Base-by-base conservation (phyloP, 2,888 invertebrate genomes). In the Zygothrica quintamaculata region DNA sequence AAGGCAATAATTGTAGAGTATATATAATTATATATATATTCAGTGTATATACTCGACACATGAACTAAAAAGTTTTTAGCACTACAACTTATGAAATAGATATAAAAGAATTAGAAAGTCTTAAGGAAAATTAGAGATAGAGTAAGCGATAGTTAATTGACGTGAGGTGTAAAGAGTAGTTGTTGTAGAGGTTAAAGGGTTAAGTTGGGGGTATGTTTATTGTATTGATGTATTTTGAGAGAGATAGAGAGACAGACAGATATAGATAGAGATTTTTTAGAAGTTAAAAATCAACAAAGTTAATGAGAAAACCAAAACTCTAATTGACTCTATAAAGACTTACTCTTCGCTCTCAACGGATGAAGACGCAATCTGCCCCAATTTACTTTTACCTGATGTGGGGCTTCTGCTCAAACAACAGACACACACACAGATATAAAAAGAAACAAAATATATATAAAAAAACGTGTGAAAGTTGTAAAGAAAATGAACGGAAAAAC, bases 341-440 rank as follows among this genome's bases (percentile, higher is more conserved):
- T 90, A 90, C 89, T 89, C 89, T 89, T 90, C 88, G 88, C 77
- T 81, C 74, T 88, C 90, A 84, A 85, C 77, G 75, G 90, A 88
- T 79, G 88, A 77, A 75, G 88, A 84, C 76, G 88, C 84, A 77
- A 84, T 89, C 77, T 88, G 89, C 84, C 89, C 88, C 88, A 86
- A 85, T 75, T 84, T 88, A 77, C 88, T 80, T 89, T 89, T 88
- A 88, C 85, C 82, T 87, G 87, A 70, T 66, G 89, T 86, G 85
- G 88, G 88, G 80, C 88, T 89, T 89, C 89, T 90, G 89, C 60
- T 82, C 80, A 76, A 77, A 68, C 58, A 68, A 72, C 59, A 77
- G 50, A 84, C 60, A 70, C 70, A 77, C 51, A 74, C 62, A 79
- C 60, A 68, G 60, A 74, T 75, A 81, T 75, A 81, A 60, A 86